A percentile compares a stretch with the other conserved stretches of the same genome.
phyloP scores from a whole-genome alignment of 2,113 vertebrate species.

The Poeciliopsis occidentalis region DNA sequence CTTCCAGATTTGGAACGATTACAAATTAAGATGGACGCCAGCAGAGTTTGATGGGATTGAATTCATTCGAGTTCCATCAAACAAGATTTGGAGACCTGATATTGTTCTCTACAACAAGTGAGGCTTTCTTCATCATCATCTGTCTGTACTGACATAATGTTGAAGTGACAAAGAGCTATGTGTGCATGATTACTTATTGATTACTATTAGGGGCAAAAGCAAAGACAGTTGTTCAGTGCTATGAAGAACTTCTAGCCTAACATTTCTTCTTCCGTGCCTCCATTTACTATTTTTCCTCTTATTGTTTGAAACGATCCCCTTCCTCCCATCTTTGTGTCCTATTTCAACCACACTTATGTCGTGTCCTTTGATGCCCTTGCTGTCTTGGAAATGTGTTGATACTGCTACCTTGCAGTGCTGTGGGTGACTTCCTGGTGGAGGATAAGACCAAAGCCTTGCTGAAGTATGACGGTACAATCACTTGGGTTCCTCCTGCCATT shows the following conservation, averaged over 20 bases:
- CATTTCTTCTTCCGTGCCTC: slow-evolving; percentile 31
- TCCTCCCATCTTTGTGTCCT: slow-evolving; percentile 28
- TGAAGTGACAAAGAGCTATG: no score
- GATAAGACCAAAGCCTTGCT: slow-evolving; percentile 95
- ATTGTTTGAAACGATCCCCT: slow-evolving; percentile 23
- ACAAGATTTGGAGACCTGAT: slow-evolving; percentile 98
- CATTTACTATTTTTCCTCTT: slow-evolving; percentile 30
- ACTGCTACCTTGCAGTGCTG: slow-evolving; percentile 73
- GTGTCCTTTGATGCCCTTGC: not conserved
- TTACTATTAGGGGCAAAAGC: no score
- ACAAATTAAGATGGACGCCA: slow-evolving; percentile 89
- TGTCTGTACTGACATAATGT: not conserved
- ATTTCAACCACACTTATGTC: slow-evolving; percentile 16
- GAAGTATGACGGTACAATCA: slow-evolving; percentile 90
- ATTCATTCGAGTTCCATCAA: slow-evolving; percentile 92
- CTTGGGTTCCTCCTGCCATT: slow-evolving; percentile 94
- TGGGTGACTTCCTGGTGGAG: slow-evolving; percentile 94
- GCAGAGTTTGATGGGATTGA: slow-evolving; percentile 90
- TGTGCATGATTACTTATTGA: not conserved
- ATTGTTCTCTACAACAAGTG: slow-evolving; percentile 99
- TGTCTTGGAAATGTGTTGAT: not conserved
- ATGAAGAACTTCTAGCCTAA: not conserved
- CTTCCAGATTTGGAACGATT: slow-evolving; percentile 94
- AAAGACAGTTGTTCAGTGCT: not conserved
- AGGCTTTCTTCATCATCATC: no score